Conservation (phyloP, 1,140 invertebrate genomes). For the Pogonus chalceus region DNA sequence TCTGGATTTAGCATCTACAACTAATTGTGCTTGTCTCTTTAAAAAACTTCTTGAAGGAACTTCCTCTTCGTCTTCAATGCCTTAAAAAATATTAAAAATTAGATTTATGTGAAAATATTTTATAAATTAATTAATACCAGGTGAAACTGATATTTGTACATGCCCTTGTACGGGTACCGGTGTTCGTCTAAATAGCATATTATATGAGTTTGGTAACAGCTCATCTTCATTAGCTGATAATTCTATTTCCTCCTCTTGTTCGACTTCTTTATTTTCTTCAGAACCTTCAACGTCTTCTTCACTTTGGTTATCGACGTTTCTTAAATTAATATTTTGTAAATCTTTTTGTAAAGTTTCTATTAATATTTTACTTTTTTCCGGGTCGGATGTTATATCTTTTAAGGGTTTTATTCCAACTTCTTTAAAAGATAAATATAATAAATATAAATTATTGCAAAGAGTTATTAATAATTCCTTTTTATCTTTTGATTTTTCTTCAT, state of each 20-base stretch:
- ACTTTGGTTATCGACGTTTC: background rate
- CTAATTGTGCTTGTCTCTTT: conserved; percentile 71
- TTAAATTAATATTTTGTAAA: background rate
- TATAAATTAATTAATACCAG: conserved; percentile 15
- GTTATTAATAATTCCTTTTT: conserved; percentile 16
- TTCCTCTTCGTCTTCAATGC: conserved; percentile 71
- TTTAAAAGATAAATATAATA: background rate
- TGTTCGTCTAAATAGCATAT: conserved; percentile 25
- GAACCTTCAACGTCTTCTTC: background rate
- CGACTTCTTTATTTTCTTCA: conserved; percentile 7
- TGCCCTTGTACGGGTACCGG: conserved; percentile 25
- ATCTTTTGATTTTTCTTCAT: conserved; percentile 38
- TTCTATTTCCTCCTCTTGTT: conserved; percentile 5
- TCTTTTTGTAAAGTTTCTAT: background rate
- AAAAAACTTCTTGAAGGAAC: conserved; percentile 65
- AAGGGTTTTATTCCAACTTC: background rate
- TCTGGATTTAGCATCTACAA: conserved; percentile 72
- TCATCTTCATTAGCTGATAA: conserved; percentile 17
- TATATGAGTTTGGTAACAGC: conserved; percentile 29
- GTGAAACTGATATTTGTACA: conserved; percentile 16
- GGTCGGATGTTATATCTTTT: background rate
- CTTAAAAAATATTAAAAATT: conserved; percentile 25
- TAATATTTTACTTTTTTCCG: background rate
- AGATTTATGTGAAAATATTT: background rate
- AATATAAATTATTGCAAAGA: conserved; percentile 26